Percentiles rank a stretch among this genome's conserved stretches.
These are phyloP conservation scores for Buathra laborator DNA, from an alignment of 2,888 invertebrate species.

Conservation along the genomic window DNA sequence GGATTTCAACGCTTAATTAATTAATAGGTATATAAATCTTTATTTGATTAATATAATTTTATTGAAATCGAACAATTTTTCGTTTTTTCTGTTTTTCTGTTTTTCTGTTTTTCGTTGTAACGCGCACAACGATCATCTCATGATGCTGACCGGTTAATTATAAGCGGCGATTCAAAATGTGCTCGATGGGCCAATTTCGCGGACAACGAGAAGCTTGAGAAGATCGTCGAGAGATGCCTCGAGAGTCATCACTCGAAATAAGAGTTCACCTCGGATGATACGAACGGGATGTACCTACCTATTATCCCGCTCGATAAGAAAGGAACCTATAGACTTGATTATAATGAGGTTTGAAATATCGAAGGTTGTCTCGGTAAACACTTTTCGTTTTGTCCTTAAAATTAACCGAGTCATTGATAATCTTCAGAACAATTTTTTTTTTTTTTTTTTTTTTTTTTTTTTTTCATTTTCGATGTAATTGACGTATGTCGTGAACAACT, in stretches of 20 bases:
- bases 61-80: not conserved
- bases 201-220: not conserved
- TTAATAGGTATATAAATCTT: not conserved
- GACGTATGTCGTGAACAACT: not conserved
- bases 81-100: no score
- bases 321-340: not conserved
- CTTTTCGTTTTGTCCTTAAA: no score
- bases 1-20: not conserved
- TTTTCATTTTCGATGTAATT: not conserved
- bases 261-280: not conserved
- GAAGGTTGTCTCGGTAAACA: no score
- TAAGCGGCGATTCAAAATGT: not conserved
- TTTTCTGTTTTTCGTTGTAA: not conserved
- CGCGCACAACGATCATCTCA: not conserved
- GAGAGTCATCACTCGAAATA: not conserved
- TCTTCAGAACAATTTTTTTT: not conserved
- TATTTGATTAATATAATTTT: not conserved
- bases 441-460: slow-evolving; percentile 1
- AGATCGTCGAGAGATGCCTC: slow-evolving; percentile 32
- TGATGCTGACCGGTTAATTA: not conserved
- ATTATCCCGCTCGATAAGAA: not conserved
- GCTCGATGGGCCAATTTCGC: not conserved
- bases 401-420: no score
- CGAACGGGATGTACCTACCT: not conserved
- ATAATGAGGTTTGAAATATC: no score